Evolutionary conservation across 2,113 vertebrate genomes (phyloP), one percentile per base, ranked within the genome.

Genomic region (Oreochromis niloticus): DNA sequence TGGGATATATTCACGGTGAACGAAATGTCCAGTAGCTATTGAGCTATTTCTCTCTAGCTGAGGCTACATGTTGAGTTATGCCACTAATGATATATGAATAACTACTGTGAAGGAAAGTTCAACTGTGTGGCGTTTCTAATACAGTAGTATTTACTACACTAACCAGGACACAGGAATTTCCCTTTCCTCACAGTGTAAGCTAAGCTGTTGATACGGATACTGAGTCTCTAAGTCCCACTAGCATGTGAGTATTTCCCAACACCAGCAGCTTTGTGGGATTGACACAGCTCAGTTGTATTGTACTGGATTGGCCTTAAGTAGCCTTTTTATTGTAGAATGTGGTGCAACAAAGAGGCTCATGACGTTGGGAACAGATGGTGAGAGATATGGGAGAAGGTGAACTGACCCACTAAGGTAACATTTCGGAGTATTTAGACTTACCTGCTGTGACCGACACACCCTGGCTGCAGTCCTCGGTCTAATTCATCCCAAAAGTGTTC

Each of bases 221-320:
- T 82, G 80, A 57, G 68, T 83, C 81, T 80, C 50, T 87, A 83
- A 85, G 90, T 84, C 30, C 27, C 71, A 84, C 48, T 46, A 9
- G 82, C 87, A 71, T 52, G 63, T 63, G 88, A 86, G 63, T 80
- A 91, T 93, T 94, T 93, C 91, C 68, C 84, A 94, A 94, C 85
- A 90, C 80, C 56, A 61, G 66, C 83, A 82, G 87, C 92, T 87
- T 91, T 93, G 84, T 90, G 87, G 92, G 87, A 90, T 88, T 73
- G 91, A 87, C 90, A 84, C 66, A 88, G 89, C 86, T 91, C 83
- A 61, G 87, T 50, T 81, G 85, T 80, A 83, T 87, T 83, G 86
- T 87, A 63, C 82, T 90, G 82, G 78, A 81, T 79, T 73, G 87
- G 88, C 92, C 91, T 93, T 88, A 80, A 84, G 81, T 82, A 83